Percentiles rank a stretch among this genome's conserved stretches.
These are phyloP conservation scores for Lagopus muta DNA, from an alignment of 2,113 vertebrate genomes.

Conservation along the genomic window DNA sequence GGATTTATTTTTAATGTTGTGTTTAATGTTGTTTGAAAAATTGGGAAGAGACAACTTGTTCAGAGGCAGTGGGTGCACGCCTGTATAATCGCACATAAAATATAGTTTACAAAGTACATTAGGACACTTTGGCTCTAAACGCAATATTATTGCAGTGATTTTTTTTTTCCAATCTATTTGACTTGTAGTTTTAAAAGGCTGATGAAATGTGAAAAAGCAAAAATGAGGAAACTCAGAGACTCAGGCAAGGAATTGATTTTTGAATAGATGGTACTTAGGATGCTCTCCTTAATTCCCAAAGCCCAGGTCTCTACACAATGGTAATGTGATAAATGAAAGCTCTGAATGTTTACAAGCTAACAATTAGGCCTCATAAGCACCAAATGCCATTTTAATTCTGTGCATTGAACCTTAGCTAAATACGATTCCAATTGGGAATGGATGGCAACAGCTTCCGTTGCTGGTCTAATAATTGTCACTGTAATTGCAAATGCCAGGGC, in stretches of 20 bases:
- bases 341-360: conserved; percentile 72
- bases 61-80: neutral
- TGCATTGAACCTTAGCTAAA: conserved; percentile 74
- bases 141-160: neutral
- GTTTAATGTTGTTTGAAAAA: conserved; percentile 54
- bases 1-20: conserved; percentile 43
- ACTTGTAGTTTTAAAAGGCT: conserved; percentile 38
- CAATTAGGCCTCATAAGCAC: conserved; percentile 73
- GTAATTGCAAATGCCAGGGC: conserved; percentile 22
- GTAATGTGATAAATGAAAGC: conserved; percentile 73
- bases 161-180: conserved; percentile 6
- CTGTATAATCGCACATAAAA: conserved; percentile 6
- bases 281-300: conserved; percentile 56
- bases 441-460: conserved; percentile 53
- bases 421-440: conserved; percentile 59
- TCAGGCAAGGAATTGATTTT: conserved; percentile 57
- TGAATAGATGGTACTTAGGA: conserved; percentile 33
- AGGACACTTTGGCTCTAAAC: conserved; percentile 24
- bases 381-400: conserved; percentile 74
- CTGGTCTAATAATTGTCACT: conserved; percentile 53
- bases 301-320: conserved; percentile 35
- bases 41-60: neutral
- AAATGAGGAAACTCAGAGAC: conserved; percentile 18
- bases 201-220: conserved; percentile 36
- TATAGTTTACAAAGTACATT: conserved; percentile 24